Conservation (phyloP, 2,797 vertebrate genomes). For the Taeniopygia guttata region DNA sequence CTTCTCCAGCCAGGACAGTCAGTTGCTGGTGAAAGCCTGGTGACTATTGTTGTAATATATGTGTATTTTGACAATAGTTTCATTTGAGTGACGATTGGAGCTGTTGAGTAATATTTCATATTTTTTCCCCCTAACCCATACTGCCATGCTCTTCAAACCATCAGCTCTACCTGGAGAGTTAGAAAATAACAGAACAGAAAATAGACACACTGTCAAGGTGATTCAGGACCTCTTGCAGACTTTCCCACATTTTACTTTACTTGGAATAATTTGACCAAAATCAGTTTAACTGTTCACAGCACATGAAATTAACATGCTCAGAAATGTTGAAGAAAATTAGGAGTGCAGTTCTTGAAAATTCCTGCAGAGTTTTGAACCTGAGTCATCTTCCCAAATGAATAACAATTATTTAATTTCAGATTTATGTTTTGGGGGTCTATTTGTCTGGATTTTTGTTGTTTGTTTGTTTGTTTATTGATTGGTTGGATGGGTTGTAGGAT, state of each 20-base stretch:
- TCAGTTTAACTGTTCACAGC: not conserved
- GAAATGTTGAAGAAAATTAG: not conserved
- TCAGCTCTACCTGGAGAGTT: not conserved
- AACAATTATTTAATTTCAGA: not conserved
- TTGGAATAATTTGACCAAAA: not conserved
- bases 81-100: not conserved
- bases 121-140: not conserved
- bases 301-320: not conserved
- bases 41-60: not conserved
- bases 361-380: not conserved
- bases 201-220: not conserved
- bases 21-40: not conserved
- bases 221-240: not conserved
- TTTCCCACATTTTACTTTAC: not conserved
- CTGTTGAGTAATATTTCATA: not conserved
- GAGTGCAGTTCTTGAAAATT: not conserved
- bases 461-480: not conserved
- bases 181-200: not conserved
- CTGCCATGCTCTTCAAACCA: not conserved
- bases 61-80: not conserved
- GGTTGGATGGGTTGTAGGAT: not conserved
- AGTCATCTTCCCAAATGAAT: not conserved
- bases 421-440: not conserved
- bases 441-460: not conserved
- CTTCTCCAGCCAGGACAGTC: not conserved